Conservation (phyloP, 1,140 invertebrate species). For the Sarcophaga peregrina region DNA sequence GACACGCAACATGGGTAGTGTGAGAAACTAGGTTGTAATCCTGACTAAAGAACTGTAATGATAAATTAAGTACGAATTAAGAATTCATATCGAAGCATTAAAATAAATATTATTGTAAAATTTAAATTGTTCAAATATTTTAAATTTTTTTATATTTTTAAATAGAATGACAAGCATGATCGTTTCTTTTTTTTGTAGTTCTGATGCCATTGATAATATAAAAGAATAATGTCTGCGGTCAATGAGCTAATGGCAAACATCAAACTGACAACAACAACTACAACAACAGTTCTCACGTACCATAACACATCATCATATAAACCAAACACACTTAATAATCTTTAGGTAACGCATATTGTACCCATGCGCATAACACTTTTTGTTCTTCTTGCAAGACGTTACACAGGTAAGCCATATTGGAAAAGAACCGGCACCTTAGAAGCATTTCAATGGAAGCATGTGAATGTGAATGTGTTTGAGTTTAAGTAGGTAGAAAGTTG, state of each 20-base stretch:
- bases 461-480: neutral
- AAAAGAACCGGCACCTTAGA: constrained; percentile 16
- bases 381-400: neutral
- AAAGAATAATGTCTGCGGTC: constrained; percentile 41
- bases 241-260: constrained; percentile 40
- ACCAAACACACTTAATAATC: neutral
- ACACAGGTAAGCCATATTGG: constrained; percentile 30
- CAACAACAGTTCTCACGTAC: neutral
- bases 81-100: no score
- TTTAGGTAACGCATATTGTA: neutral
- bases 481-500: constrained; percentile 23
- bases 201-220: constrained; percentile 29
- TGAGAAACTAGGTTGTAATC: no score
- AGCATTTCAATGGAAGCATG: neutral
- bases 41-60: no score
- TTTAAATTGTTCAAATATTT: neutral
- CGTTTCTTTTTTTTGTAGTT: constrained; percentile 11
- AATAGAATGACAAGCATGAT: constrained; percentile 24
- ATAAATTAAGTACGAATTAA: no score
- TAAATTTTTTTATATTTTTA: constrained; percentile 17
- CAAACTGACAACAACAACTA: constrained; percentile 5
- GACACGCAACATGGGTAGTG: no score
- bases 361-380: neutral
- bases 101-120: no score
- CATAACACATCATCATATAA: neutral